Percentiles rank a stretch among this genome's conserved stretches.
Conservation (phyloP, 2,797 vertebrate species). For the Labroides dimidiatus region DNA sequence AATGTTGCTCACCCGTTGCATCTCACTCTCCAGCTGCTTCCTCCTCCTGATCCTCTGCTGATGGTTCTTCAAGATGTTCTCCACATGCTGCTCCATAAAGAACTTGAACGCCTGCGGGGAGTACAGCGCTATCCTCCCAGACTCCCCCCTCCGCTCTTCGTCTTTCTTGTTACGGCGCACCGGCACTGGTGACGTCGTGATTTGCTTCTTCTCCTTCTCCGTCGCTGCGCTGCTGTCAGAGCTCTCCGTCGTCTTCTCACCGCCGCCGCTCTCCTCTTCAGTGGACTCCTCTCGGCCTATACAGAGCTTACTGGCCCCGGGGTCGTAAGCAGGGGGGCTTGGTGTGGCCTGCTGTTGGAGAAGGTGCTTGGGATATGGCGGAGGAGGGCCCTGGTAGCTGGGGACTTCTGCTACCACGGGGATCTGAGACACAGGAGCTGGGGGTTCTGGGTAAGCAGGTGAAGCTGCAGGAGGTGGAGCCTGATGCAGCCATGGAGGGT, state of each 20-base stretch:
- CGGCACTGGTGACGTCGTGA: conserved; percentile 96
- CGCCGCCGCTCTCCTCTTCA: conserved; percentile 82
- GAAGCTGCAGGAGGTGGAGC: conserved; percentile 63
- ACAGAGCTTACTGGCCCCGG: conserved; percentile 76
- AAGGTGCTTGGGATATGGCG: conserved; percentile 96
- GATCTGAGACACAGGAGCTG: conserved; percentile 82
- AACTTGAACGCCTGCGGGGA: conserved; percentile 99
- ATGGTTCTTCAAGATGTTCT: conserved; percentile 97
- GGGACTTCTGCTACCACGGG: conserved; percentile 87
- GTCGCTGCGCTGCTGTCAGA: conserved; percentile 64
- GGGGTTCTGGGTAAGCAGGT: conserved; percentile 86
- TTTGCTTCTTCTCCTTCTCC: conserved; percentile 96
- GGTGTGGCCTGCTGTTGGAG: conserved; percentile 84
- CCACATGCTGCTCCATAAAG: conserved; percentile 99
- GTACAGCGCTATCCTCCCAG: conserved; percentile 89
- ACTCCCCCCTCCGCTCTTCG: conserved; percentile 93
- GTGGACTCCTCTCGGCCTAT: conserved; percentile 84
- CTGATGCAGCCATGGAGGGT: conserved; percentile 92
- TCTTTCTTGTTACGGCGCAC: conserved; percentile 94
- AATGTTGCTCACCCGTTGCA: conserved; percentile 93
- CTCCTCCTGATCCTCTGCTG: conserved; percentile 93
- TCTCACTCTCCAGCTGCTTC: conserved; percentile 98
- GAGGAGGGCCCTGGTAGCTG: conserved; percentile 95
- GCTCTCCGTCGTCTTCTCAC: conserved; percentile 62
- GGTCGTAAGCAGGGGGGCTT: conserved; percentile 83